phyloP scores from a whole-genome alignment of 2,888 invertebrate species.

The Idaea aversata region DNA sequence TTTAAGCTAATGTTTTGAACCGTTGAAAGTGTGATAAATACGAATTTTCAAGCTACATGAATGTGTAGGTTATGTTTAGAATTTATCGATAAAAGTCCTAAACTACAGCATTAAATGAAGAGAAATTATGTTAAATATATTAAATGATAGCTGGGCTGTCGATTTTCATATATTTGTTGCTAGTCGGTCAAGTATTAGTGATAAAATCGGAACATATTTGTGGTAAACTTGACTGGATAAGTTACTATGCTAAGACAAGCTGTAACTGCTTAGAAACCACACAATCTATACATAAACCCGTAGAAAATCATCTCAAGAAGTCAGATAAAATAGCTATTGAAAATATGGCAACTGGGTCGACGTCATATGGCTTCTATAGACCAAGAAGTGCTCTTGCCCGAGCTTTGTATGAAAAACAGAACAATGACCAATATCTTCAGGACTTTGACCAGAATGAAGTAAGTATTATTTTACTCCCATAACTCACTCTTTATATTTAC shows the following conservation, averaged over 20 bases:
- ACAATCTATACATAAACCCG: neutral
- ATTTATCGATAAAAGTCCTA: neutral
- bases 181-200: constrained; percentile 5
- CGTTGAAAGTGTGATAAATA: neutral
- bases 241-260: constrained; percentile 56
- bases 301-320: neutral
- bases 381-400: constrained; percentile 86
- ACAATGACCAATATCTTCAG: constrained; percentile 84
- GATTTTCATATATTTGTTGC: neutral
- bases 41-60: neutral
- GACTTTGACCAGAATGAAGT: constrained; percentile 86
- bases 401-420: constrained; percentile 86
- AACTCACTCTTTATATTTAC: neutral
- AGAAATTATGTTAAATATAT: neutral
- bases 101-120: neutral
- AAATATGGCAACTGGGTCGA: constrained; percentile 56
- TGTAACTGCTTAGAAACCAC: constrained; percentile 18
- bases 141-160: neutral
- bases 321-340: constrained; percentile 28
- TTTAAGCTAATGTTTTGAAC: neutral
- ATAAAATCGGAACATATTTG: constrained; percentile 30
- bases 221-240: constrained; percentile 46
- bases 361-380: constrained; percentile 75
- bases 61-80: neutral
- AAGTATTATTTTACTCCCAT: constrained; percentile 40